Base-by-base conservation (phyloP, 2,888 invertebrate genomes). In the Therioaphis trifolii region DNA sequence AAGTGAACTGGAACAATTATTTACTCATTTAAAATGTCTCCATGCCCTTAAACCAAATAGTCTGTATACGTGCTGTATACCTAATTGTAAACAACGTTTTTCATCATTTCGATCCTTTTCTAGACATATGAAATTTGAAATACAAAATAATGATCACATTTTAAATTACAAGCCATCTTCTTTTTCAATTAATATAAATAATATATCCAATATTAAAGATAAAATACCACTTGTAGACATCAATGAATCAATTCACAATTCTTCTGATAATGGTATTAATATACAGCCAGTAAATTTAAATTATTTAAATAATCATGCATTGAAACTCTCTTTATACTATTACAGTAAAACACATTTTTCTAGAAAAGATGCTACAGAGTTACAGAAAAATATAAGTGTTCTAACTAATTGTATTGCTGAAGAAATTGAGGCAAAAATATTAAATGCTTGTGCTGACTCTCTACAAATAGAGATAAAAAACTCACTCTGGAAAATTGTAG, bases 401-500 rank as follows among this genome's bases (percentile, higher is more conserved):
- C 14, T 69, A 69, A 69, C 43, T 43, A 21, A 40, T 43, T n/a
- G 11, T 43, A 21, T 69, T 24, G 69, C 69, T 1, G 7, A 69
- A 43, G 69, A 68, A 68, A 40, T 43, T 21, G 68, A 68, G 12
- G 12, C n/a, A 46, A 43, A 43, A 69, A 69, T 69, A 43, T 21
- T 69, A 12, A 69, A 9, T 24, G n/a, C 5, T 43, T 43, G 43
- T 69, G 12, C 21, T 43, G 43, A 24, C 9, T 14, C n/a, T 24
- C n/a, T n/a, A n/a, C n/a, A n/a, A n/a, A n/a, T n/a, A n/a, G n/a
- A 24, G 2, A 43, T 69, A 43, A 69, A 69, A 69, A 68, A 68
- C 1, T 68, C 21, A 40, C 68, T 68, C 21, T n/a, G n/a, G 4
- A 43, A 9, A 21, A 68, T 68, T n/a, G 21, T 43, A n/a, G 43